Conservation (phyloP, 2,888 invertebrate species). For the Torymus auratus region DNA sequence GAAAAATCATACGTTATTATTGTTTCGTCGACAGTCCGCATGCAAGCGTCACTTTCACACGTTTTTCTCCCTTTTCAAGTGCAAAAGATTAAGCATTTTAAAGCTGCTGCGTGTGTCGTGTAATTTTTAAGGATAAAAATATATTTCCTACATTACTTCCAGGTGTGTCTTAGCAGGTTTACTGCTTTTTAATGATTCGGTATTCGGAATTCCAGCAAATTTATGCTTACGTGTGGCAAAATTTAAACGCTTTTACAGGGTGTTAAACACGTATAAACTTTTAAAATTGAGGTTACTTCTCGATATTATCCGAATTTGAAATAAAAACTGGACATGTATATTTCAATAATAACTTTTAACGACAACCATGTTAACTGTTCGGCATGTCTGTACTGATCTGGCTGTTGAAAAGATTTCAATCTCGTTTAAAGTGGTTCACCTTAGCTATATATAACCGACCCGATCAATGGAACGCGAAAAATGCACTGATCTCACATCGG, state of each 20-base stretch:
- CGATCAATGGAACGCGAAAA: too few relatives aligned
- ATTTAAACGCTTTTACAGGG: conserved; percentile 14
- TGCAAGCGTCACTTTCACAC: too few relatives aligned
- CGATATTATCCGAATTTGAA: neutral
- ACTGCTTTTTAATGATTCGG: conserved; percentile 7
- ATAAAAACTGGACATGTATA: neutral
- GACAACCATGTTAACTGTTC: neutral
- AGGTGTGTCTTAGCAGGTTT: conserved; percentile 4
- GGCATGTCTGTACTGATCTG: too few relatives aligned
- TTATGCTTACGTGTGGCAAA: neutral
- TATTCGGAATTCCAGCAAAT: neutral
- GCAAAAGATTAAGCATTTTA: too few relatives aligned
- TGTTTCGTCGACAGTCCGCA: conserved; percentile 38
- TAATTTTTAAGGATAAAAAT: too few relatives aligned
- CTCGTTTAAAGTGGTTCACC: too few relatives aligned
- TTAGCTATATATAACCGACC: too few relatives aligned
- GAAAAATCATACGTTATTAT: conserved; percentile 53
- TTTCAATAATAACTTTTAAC: too few relatives aligned
- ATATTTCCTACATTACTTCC: neutral
- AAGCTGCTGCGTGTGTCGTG: too few relatives aligned
- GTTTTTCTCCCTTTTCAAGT: too few relatives aligned
- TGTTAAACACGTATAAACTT: neutral
- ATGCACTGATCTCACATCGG: too few relatives aligned
- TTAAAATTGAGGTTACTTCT: conserved; percentile 11
- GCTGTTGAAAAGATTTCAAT: too few relatives aligned